Evolutionary conservation across 2,888 invertebrate species (phyloP), one percentile per base, ranked within the genome.

Genomic region (Lottia gigantea): DNA sequence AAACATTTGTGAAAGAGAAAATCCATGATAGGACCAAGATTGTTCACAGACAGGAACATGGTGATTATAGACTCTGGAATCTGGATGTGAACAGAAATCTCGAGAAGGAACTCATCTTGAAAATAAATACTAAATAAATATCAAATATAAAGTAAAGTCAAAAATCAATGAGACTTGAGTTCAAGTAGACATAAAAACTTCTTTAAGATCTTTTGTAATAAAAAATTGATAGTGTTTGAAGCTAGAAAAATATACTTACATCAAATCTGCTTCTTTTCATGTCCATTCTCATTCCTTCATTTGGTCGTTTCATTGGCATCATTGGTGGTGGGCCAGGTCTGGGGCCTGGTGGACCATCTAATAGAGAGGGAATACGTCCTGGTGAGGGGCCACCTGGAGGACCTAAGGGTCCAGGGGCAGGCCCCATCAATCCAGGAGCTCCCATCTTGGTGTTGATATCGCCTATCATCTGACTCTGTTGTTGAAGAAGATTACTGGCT

Each of bases 401-500:
- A 25, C 61, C 61, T 3, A n/a, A n/a, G 15, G n/a, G 16, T 25
- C 49, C 61, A 62, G 69, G 64, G 19, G 55, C 55, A 23, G 55
- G 55, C 19, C 55, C 55, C 55, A 55, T 55, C 16, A 55, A 31
- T 1, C 64, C 64, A 15, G 66, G 65, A 12, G 69, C 74, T 67
- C 71, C 65, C 19, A 72, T 66, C 11, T 70, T 40, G 0, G 63
- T 55, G 19, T 55, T 19, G 7, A 55, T 8, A 19, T 55, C 55
- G 2, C 55, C 55, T 12, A 55, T 23, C 64, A 68, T 66, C 16
- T 67, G 63, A 64, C 64, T 70, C 64, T 76, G 76, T 49, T 76
- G 73, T 65, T 75, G 77, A 14, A 77, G 73, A 8, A 77, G 62
- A 26, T 71, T 71, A 23, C 73, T 75, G 16, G 77, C 77, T 61